phyloP scores from a whole-genome alignment of 2,113 vertebrate species.

The Ancistrus triradiatus region DNA sequence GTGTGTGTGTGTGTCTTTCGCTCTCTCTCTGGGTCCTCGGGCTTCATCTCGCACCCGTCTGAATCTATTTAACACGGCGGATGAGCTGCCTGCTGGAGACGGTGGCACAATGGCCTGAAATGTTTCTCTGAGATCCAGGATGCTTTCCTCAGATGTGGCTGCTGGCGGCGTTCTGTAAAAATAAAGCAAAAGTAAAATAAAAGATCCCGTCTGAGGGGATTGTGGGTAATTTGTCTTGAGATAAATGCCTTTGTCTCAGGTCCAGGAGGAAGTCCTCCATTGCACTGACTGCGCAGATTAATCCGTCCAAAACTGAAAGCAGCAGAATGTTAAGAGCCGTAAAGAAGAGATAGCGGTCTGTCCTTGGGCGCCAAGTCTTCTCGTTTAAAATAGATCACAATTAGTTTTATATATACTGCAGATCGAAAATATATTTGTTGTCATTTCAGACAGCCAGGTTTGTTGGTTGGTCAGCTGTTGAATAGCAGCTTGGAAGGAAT shows the following conservation, averaged over 20 bases:
- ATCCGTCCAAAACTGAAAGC: background rate
- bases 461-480: no score
- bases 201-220: background rate
- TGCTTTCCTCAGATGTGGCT: background rate
- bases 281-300: background rate
- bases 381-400: no score
- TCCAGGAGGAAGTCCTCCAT: background rate
- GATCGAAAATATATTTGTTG: no score
- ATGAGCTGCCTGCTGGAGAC: constrained; percentile 4
- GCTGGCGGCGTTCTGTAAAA: background rate
- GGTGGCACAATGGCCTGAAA: background rate
- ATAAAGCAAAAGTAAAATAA: background rate
- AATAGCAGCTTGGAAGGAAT: no score
- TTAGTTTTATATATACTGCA: no score
- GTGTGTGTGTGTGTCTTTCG: constrained; percentile 2
- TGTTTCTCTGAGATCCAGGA: background rate
- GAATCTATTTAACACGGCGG: constrained; percentile 14
- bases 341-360: no score
- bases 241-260: background rate
- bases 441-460: no score
- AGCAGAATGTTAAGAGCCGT: background rate
- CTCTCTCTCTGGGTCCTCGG: constrained; percentile 7
- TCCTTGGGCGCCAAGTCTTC: no score
- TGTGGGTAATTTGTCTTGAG: constrained; percentile 4
- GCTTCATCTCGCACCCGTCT: constrained; percentile 2